Evolutionary conservation across 1,140 invertebrate species (phyloP), one percentile per base, ranked within the genome.

Genomic region (Polypedilum vanderplanki): DNA sequence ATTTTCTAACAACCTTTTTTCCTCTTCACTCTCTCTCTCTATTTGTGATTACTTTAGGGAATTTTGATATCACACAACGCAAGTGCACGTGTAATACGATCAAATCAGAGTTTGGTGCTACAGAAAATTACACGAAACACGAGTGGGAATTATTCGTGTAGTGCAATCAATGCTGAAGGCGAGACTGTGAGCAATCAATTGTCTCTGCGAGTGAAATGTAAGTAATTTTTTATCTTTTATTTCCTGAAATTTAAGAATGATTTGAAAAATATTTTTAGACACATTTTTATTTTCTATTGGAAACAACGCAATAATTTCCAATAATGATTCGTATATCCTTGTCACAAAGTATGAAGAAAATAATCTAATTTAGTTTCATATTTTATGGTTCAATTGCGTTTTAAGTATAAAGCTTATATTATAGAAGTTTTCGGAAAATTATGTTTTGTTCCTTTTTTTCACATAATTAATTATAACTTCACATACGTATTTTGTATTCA

Each of bases 41-140:
- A 57, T 15, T 9, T 15, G 8, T n/a, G 24, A 57, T 57, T n/a
- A 15, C 46, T 57, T 57, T 83, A 91, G 90, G 86, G 86, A 8
- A 83, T 86, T 75, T 84, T 90, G 70, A 83, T 93, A 22, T 87
- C 87, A 76, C 90, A 92, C 79, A 92, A 91, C 79, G 84, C 88
- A 41, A 88, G 87, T 33, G 85, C 87, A 0, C 88, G 91, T 4
- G 86, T 93, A 65, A 89, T 92, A 41, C 85, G 92, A 73, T 91
- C 89, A 77, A 91, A 90, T 75, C 87, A 90, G 77, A 91, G 90
- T 76, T 80, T 94, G 41, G 91, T 93, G 1, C 84, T 94, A 64
- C 91, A 92, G 80, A 88, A 87, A 77, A 90, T 93, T 15, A 88
- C 87, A 3, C 84, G 88, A 76, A 83, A 86, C 41, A 86, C 88